Conservation (phyloP, 2,888 invertebrate species). For the Halictus quadricinctus region DNA sequence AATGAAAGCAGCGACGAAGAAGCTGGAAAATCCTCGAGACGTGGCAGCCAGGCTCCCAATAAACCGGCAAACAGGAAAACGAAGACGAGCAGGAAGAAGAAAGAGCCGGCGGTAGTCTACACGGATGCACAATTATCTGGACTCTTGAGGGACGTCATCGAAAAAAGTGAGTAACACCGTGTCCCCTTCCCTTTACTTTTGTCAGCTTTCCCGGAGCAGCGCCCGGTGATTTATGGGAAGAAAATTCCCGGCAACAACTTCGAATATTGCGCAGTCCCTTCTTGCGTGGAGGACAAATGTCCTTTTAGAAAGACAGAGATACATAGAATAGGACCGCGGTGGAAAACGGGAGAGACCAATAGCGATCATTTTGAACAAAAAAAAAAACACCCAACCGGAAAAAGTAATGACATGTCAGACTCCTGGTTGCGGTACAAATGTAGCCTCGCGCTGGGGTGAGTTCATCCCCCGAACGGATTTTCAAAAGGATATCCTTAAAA, state of each 20-base stretch:
- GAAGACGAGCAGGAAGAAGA: constrained; percentile 59
- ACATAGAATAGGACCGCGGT: constrained; percentile 4
- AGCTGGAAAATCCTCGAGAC: constrained; percentile 63
- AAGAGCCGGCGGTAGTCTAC: constrained; percentile 72
- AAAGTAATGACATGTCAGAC: constrained; percentile 63
- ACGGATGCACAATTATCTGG: constrained; percentile 78
- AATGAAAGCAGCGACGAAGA: constrained; percentile 69
- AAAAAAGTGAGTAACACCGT: constrained; percentile 83
- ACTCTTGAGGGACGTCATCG: constrained; percentile 77
- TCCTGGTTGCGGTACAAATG: constrained; percentile 54
- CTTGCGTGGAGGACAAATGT: constrained; percentile 51
- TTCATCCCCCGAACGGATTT: constrained; percentile 39
- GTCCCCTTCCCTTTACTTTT: neutral
- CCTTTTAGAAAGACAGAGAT: neutral
- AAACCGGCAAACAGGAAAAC: constrained; percentile 58
- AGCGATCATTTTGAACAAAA: constrained; percentile 37
- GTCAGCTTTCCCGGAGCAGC: neutral
- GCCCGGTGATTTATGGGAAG: constrained; percentile 64
- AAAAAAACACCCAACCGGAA: constrained; percentile 7
- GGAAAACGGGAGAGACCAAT: constrained; percentile 8
- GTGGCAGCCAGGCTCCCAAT: constrained; percentile 51
- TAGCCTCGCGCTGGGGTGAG: constrained; percentile 19
- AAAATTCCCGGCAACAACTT: constrained; percentile 48
- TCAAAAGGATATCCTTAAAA: constrained; percentile 45
- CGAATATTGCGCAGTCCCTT: constrained; percentile 41